These are phyloP conservation scores for Caenorhabditis auriculariae DNA, from an alignment of 2,888 invertebrate species.

Conservation along the genomic window DNA sequence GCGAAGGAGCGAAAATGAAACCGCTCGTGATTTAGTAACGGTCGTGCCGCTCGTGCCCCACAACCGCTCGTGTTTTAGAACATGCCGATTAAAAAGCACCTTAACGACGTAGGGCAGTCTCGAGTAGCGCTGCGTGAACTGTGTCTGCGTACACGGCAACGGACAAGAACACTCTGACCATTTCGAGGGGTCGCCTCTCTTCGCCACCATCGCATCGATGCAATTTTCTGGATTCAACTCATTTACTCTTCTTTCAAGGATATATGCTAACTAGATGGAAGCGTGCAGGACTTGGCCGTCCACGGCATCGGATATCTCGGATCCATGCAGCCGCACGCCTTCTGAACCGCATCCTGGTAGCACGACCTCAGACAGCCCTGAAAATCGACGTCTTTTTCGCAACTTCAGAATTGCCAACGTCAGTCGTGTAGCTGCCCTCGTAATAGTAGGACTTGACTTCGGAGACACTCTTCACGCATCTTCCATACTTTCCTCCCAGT, in stretches of 20 bases:
- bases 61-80: too few relatives aligned
- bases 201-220: slow-evolving; percentile 17
- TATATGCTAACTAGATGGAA: slow-evolving; percentile 22
- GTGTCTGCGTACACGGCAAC: slow-evolving; percentile 19
- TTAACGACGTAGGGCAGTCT: slow-evolving; percentile 13
- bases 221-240: slow-evolving; percentile 20
- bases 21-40: too few relatives aligned
- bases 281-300: slow-evolving; percentile 19
- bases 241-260: neutral
- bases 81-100: too few relatives aligned
- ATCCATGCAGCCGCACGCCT: slow-evolving; percentile 44
- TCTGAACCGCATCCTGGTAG: slow-evolving; percentile 37
- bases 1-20: too few relatives aligned
- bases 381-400: neutral
- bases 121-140: slow-evolving; percentile 14
- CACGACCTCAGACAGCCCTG: slow-evolving; percentile 48
- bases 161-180: slow-evolving; percentile 30
- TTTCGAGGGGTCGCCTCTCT: slow-evolving; percentile 25
- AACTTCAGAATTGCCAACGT: slow-evolving; percentile 23
- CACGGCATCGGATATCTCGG: slow-evolving; percentile 42
- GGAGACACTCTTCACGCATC: slow-evolving; percentile 27
- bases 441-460: slow-evolving; percentile 46
- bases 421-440: slow-evolving; percentile 40
- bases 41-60: too few relatives aligned
- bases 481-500: slow-evolving; percentile 39